Base-by-base conservation (phyloP, 1,140 invertebrate species). In the Meteorus sp. region DNA sequence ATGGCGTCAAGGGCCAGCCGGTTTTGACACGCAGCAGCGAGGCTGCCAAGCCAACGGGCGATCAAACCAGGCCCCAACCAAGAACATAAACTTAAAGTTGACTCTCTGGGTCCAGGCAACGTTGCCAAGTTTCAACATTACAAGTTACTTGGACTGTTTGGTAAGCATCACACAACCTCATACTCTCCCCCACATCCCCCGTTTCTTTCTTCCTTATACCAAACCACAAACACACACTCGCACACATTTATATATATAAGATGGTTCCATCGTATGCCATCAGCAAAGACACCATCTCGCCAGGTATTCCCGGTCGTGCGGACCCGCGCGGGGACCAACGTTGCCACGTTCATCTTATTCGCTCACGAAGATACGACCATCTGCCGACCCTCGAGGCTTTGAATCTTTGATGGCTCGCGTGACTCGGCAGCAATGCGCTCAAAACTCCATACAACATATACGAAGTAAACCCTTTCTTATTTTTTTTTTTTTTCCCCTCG, bases 371-470 rank as follows among this genome's bases (percentile, higher is more conserved):
- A 55, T 56, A 64, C 64, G 71, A 76, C 73, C 78, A 79, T 78
- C 78, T 79, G 77, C 73, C 70, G 57, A 72, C 72, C 76, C 77
- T 74, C 68, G 63, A 62, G 72, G 72, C 67, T 73, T 73, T 78
- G 76, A 75, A 77, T 78, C 72, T 74, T 76, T 77, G 73, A 77
- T 77, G 76, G 69, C 65, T 76, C 69, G 76, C 76, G 76, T 78
- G 77, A 77, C 77, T 74, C 72, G 76, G 69, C 71, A 72, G 75
- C 67, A 58, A 55, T 61, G 22, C 59, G 58, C 59, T 66, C 55
- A 52, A 54, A 58, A 22, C 23, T 41, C n/a, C 31, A 33, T 19
- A 22, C 33, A 27, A 27, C 41, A 11, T 13, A 51, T 25, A 50
- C 52, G 7, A 29, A 9, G 27, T 29, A 29, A 29, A n/a, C n/a